Evolutionary conservation across 1,140 invertebrate species (phyloP).

Genomic region (Cyclargus thomasi): DNA sequence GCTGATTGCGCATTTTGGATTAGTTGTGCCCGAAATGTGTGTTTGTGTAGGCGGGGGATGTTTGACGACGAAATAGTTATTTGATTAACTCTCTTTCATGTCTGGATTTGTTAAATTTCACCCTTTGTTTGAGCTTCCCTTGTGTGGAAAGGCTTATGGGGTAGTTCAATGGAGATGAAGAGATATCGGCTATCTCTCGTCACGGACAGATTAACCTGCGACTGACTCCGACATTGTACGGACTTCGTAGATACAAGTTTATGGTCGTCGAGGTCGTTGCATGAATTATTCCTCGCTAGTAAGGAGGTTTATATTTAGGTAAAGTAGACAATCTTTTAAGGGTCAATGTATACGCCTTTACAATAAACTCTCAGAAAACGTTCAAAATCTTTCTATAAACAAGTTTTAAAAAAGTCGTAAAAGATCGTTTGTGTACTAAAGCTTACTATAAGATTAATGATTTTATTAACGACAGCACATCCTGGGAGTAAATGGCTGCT

Average conservation of each 20-base stretch:
- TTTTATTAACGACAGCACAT: too few relatives aligned
- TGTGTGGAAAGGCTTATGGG: slow-evolving; percentile 64
- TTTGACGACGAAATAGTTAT: slow-evolving; percentile 56
- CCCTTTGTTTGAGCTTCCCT: slow-evolving; percentile 65
- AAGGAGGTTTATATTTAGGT: too few relatives aligned
- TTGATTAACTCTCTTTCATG: slow-evolving; percentile 73
- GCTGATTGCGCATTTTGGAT: slow-evolving; percentile 62
- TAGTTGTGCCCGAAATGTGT: slow-evolving; percentile 34
- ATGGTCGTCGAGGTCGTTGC: too few relatives aligned
- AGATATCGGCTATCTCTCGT: slow-evolving; percentile 56
- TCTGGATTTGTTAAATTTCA: slow-evolving; percentile 71
- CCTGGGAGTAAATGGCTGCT: too few relatives aligned
- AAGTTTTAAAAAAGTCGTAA: too few relatives aligned
- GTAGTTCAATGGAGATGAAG: slow-evolving; percentile 43
- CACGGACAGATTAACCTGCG: slow-evolving; percentile 50
- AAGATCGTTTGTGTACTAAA: too few relatives aligned
- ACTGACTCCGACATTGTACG: slow-evolving; percentile 33
- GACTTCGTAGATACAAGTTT: background rate
- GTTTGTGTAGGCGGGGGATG: slow-evolving; percentile 50
- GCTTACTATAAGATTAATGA: too few relatives aligned
- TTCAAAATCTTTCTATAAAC: too few relatives aligned
- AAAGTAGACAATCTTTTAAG: too few relatives aligned
- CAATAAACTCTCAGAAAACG: too few relatives aligned
- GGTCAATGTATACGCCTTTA: too few relatives aligned
- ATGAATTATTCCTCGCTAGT: too few relatives aligned